phyloP scores from a whole-genome alignment of 2,113 vertebrate genomes.

The Perca schrenkii region DNA sequence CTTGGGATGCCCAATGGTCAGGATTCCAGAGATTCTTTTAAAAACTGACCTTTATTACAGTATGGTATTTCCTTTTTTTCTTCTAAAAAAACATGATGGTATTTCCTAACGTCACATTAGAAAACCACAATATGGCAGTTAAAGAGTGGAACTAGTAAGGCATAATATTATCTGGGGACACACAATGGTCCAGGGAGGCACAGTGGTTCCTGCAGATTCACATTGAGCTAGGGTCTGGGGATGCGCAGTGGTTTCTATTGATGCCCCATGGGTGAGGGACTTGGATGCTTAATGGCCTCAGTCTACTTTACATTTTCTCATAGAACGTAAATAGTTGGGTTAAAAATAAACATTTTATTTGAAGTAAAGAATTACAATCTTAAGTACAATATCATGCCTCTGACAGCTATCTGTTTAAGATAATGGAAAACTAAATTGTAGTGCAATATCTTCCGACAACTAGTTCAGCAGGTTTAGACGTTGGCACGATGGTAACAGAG shows the following conservation, averaged over 20 bases:
- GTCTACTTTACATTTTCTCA: background rate
- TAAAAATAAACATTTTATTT: background rate
- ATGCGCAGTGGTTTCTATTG: background rate
- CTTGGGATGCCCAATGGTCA: background rate
- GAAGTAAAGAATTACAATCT: background rate
- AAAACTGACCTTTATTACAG: background rate
- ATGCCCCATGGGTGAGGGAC: background rate
- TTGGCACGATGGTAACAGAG: background rate
- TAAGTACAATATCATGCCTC: background rate
- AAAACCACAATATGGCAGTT: background rate
- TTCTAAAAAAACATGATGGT: too few relatives aligned
- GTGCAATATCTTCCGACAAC: background rate
- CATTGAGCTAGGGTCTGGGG: too few relatives aligned
- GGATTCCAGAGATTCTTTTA: background rate
- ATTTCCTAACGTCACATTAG: background rate
- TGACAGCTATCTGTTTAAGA: background rate
- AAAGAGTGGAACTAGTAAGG: background rate
- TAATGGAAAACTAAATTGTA: background rate
- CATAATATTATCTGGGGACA: background rate
- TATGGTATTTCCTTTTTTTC: background rate
- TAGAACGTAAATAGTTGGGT: background rate
- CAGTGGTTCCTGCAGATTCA: too few relatives aligned
- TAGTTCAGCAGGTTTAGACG: background rate
- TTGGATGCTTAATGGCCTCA: background rate
- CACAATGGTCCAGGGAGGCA: too few relatives aligned